phyloP scores from a whole-genome alignment of 1,140 invertebrate genomes.

The Zaprionus capensis region DNA sequence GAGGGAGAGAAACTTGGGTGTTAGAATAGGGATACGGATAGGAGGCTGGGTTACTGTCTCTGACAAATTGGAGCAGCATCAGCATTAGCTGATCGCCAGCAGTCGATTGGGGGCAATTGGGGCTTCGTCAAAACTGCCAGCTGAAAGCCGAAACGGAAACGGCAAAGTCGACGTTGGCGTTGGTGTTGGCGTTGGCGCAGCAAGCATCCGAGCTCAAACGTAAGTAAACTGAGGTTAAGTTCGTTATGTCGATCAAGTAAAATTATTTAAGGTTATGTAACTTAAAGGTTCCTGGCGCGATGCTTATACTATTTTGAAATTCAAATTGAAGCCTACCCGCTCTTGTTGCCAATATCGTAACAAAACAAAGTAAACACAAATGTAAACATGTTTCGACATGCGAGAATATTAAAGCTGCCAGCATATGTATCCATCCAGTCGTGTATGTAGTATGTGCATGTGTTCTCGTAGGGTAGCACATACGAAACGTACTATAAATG shows the following conservation, averaged over 20 bases:
- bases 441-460: neutral
- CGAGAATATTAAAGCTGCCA: slow-evolving; percentile 7
- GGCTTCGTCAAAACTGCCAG: neutral
- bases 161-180: neutral
- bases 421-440: neutral
- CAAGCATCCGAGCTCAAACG: neutral
- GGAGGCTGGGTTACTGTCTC: neutral
- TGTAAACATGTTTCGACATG: neutral
- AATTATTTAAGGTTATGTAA: slow-evolving; percentile 3
- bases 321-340: slow-evolving; percentile 15
- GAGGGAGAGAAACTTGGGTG: neutral
- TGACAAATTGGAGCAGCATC: neutral
- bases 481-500: slow-evolving; percentile 22
- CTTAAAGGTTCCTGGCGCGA: neutral
- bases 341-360: neutral
- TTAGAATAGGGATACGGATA: neutral
- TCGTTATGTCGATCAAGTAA: slow-evolving; percentile 4
- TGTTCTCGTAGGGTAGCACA: slow-evolving; percentile 1
- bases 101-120: slow-evolving; percentile 3
- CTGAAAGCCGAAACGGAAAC: slow-evolving; percentile 26
- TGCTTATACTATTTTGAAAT: slow-evolving; percentile 6
- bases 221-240: slow-evolving; percentile 16
- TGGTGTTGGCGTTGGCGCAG: too few species aligned
- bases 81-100: slow-evolving; percentile 24
- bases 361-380: slow-evolving; percentile 10